Evolutionary conservation across 2,113 vertebrate species (phyloP).

Genomic region (Zosterops pallidus): DNA sequence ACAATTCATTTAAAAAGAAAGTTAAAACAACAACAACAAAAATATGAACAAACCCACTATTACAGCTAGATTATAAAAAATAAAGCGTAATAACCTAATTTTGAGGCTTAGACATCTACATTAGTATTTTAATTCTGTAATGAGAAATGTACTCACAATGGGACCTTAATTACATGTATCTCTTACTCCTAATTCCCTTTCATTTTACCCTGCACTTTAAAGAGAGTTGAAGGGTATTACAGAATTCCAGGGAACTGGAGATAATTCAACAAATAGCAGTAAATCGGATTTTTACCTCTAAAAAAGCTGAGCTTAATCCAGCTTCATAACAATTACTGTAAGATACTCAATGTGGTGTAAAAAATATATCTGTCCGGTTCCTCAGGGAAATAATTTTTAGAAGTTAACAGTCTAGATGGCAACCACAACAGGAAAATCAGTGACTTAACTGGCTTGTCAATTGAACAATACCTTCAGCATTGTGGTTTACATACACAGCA

Average conservation of each 20-base stretch:
- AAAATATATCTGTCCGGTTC: background rate
- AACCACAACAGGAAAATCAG: background rate
- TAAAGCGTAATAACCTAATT: background rate
- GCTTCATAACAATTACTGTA: background rate
- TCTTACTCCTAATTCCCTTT: slow-evolving; percentile 15
- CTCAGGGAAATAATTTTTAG: background rate
- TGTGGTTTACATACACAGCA: background rate
- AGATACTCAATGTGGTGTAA: background rate
- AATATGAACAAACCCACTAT: background rate
- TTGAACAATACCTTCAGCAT: background rate
- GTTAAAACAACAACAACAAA: background rate
- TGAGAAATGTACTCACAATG: background rate
- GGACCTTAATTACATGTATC: background rate
- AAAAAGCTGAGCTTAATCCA: background rate
- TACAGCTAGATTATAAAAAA: background rate
- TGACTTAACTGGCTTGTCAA: background rate
- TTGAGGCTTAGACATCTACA: background rate
- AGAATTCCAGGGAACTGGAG: background rate
- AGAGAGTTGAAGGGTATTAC: background rate
- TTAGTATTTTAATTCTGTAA: slow-evolving; percentile 21
- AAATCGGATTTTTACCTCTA: background rate
- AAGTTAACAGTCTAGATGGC: background rate
- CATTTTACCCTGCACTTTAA: background rate
- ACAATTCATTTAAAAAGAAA: background rate
- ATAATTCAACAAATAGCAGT: background rate